A percentile compares a stretch with the other conserved stretches of the same genome.
phyloP scores from a whole-genome alignment of 1,140 invertebrate genomes.

The Dysdera silvatica region DNA sequence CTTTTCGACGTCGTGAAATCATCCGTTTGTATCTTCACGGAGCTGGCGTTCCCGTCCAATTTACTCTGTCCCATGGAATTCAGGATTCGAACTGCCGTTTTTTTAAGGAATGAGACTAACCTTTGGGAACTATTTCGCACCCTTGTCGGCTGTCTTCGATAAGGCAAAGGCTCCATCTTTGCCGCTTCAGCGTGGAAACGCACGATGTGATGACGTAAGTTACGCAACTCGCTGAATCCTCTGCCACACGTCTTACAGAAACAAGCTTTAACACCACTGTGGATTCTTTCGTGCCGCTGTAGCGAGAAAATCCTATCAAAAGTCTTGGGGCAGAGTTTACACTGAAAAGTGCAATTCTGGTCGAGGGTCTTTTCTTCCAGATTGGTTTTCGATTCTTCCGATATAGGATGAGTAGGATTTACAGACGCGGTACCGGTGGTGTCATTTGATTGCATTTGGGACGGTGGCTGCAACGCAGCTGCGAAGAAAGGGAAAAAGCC shows the following conservation, averaged over 20 bases:
- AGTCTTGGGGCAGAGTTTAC: slow-evolving; percentile 48
- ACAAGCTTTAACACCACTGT: slow-evolving; percentile 44
- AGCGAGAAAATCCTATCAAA: slow-evolving; percentile 50
- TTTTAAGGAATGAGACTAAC: slow-evolving; percentile 27
- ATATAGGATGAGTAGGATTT: neutral
- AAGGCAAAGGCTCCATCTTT: slow-evolving; percentile 38
- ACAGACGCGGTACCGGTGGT: neutral
- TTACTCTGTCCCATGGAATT: slow-evolving; percentile 28
- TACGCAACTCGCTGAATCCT: slow-evolving; percentile 47
- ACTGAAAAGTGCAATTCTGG: slow-evolving; percentile 27
- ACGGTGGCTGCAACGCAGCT: slow-evolving; percentile 17
- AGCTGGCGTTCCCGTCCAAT: neutral
- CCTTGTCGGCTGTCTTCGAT: slow-evolving; percentile 30
- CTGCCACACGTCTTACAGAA: slow-evolving; percentile 48
- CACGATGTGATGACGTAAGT: slow-evolving; percentile 47
- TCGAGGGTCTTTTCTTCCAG: slow-evolving; percentile 17
- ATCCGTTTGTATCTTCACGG: slow-evolving; percentile 5
- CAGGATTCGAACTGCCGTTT: slow-evolving; percentile 27
- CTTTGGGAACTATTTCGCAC: slow-evolving; percentile 33
- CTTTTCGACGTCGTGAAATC: too few species aligned
- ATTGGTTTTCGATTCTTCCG: neutral
- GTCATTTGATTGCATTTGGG: neutral
- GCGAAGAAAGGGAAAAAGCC: slow-evolving; percentile 27
- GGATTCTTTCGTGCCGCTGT: slow-evolving; percentile 44
- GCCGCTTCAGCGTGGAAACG: slow-evolving; percentile 43